Conservation (phyloP, 2,113 vertebrate species). For the Poeciliopsis retropinna region DNA sequence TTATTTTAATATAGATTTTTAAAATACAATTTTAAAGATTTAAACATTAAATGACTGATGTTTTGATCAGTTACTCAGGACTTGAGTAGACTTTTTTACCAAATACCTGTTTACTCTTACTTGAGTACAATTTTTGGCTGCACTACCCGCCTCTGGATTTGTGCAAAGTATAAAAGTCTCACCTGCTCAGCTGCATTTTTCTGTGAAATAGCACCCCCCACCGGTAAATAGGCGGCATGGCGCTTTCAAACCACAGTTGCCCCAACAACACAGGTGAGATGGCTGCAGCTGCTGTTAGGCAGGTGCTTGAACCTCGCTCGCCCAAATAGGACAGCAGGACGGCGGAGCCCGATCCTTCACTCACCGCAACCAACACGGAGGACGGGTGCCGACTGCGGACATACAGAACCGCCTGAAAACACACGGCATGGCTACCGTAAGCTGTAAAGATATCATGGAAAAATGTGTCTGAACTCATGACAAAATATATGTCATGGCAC, state of each 20-base stretch:
- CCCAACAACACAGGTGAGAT: conserved; percentile 87
- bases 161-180: conserved; percentile 3
- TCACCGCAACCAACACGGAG: conserved; percentile 81
- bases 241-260: conserved; percentile 86
- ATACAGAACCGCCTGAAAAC: conserved; percentile 78
- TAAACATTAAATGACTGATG: too few relatives aligned
- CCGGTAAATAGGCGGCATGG: conserved; percentile 81
- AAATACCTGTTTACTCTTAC: too few relatives aligned
- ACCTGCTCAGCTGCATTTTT: conserved; percentile 87
- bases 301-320: conserved; percentile 87
- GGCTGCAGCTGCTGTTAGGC: conserved; percentile 84
- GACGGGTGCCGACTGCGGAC: conserved; percentile 81
- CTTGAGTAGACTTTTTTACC: too few relatives aligned
- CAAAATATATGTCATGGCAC: background rate
- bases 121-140: too few relatives aligned
- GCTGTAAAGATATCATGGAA: background rate
- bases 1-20: too few relatives aligned
- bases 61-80: too few relatives aligned
- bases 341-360: conserved; percentile 88
- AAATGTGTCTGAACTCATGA: background rate
- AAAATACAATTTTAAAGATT: too few relatives aligned
- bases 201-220: conserved; percentile 81
- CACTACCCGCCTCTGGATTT: too few relatives aligned
- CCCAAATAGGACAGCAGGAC: conserved; percentile 88
- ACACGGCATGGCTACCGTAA: background rate